Percentiles rank a stretch among this genome's conserved stretches.
These are phyloP conservation scores for Pelusios castaneus DNA, from an alignment of 2,113 vertebrate species.

Conservation along the genomic window DNA sequence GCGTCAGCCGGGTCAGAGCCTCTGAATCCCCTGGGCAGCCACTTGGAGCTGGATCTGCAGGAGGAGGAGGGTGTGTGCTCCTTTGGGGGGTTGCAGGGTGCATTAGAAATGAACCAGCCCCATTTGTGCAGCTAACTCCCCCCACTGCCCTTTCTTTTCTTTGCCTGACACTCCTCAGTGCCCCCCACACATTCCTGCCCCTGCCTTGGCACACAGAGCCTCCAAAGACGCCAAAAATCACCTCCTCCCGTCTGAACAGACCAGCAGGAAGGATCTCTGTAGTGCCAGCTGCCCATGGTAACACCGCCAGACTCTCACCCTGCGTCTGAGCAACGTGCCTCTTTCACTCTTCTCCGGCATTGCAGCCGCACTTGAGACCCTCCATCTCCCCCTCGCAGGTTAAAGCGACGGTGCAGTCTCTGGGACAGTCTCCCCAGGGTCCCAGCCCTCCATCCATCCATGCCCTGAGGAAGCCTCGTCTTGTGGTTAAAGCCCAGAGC, in stretches of 20 bases:
- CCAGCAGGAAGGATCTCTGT: background rate
- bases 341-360: background rate
- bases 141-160: background rate
- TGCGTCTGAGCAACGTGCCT: background rate
- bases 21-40: background rate
- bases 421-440: background rate
- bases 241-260: background rate
- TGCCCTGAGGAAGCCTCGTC: background rate
- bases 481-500: background rate
- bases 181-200: background rate
- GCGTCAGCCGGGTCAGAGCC: background rate
- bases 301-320: background rate
- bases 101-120: background rate
- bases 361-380: background rate
- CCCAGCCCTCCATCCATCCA: background rate
- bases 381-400: background rate
- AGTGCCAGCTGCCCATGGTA: background rate
- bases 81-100: background rate
- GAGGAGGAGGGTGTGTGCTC: background rate
- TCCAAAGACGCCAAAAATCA: background rate
- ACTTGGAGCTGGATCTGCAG: background rate
- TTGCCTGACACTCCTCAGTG: background rate
- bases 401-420: background rate
- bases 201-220: background rate
- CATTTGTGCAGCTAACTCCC: background rate